Evolutionary conservation across 1,140 invertebrate species (phyloP).

Genomic region (Andrena cerasifolii): DNA sequence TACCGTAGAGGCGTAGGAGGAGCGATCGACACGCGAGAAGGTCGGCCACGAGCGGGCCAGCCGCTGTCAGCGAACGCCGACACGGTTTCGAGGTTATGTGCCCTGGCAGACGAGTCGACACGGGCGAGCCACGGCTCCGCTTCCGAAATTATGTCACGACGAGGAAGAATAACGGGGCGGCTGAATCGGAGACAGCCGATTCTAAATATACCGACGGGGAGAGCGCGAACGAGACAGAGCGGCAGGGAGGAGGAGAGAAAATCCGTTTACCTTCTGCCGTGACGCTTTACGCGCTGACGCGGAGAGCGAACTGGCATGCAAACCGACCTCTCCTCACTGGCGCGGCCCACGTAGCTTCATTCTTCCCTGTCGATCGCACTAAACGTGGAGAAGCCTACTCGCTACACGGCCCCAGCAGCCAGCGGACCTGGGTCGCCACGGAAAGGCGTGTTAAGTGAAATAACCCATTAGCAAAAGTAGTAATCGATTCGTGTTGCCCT

Average conservation of each 20-base stretch:
- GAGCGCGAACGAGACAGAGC: slow-evolving; percentile 9
- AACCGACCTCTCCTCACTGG: slow-evolving; percentile 28
- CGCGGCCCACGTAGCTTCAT: slow-evolving; percentile 25
- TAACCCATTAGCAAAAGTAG: slow-evolving; percentile 61
- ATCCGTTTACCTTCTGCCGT: slow-evolving; percentile 54
- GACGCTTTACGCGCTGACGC: slow-evolving; percentile 33
- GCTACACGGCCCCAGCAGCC: background rate
- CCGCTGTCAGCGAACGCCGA: slow-evolving; percentile 42
- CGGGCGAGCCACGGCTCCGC: background rate
- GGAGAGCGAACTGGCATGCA: slow-evolving; percentile 30
- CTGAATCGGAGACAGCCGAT: background rate
- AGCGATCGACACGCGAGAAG: background rate
- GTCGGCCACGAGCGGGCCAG: background rate
- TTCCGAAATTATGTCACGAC: slow-evolving; percentile 39
- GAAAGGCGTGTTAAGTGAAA: slow-evolving; percentile 63
- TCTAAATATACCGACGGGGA: slow-evolving; percentile 46
- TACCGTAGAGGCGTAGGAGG: background rate
- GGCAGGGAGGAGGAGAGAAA: slow-evolving; percentile 13
- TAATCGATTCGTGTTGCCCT: slow-evolving; percentile 68
- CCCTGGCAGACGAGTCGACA: slow-evolving; percentile 10
- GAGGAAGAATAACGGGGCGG: slow-evolving; percentile 12
- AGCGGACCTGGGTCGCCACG: slow-evolving; percentile 26
- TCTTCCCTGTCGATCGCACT: slow-evolving; percentile 29
- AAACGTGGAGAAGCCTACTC: slow-evolving; percentile 7
- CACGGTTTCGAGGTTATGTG: slow-evolving; percentile 42